phyloP scores from a whole-genome alignment of 2,797 vertebrate genomes.

The Scolopax bukidnonensis region DNA sequence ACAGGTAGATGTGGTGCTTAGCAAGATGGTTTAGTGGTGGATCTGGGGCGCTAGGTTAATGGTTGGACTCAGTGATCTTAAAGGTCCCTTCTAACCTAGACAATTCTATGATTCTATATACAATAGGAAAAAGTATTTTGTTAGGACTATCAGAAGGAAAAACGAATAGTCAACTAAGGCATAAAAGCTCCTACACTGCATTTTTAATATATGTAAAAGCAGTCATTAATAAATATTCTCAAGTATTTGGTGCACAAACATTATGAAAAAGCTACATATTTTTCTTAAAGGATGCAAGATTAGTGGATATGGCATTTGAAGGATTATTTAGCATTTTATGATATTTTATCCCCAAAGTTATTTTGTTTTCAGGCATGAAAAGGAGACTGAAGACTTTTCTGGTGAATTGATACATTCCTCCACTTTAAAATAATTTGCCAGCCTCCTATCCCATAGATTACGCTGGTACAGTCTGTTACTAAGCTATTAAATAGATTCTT shows the following conservation, averaged over 20 bases:
- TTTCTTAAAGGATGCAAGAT: neutral
- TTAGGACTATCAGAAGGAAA: neutral
- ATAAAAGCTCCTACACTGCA: neutral
- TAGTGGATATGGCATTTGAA: neutral
- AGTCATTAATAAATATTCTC: neutral
- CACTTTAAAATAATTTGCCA: neutral
- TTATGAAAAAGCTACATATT: neutral
- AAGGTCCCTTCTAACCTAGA: neutral
- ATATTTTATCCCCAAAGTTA: neutral
- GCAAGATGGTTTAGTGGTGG: neutral
- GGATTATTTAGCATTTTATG: neutral
- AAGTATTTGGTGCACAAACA: neutral
- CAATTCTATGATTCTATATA: neutral
- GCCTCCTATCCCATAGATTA: neutral
- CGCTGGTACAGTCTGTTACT: neutral
- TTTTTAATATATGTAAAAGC: neutral
- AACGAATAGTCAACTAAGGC: neutral
- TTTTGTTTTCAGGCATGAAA: neutral
- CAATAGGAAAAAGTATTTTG: neutral
- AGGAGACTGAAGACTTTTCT: neutral
- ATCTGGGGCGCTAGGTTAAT: neutral
- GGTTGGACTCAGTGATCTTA: neutral
- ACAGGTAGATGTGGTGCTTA: neutral
- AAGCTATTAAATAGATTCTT: neutral
- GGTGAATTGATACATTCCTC: neutral